Conservation (phyloP, 2,888 invertebrate genomes). For the Cerceris ruficornis region DNA sequence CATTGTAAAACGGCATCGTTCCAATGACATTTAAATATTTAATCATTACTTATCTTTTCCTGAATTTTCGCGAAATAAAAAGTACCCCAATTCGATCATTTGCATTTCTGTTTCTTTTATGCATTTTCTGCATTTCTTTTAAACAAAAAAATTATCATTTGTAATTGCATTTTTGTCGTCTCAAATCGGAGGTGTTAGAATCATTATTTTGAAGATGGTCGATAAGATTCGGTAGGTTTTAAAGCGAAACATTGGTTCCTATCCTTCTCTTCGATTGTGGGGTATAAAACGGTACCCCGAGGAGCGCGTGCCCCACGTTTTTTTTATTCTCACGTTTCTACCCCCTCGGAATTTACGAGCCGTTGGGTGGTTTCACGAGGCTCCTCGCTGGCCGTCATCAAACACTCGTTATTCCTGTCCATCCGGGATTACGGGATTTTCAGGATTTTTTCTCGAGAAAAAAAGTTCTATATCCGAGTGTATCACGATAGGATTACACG, state of each 20-base stretch:
- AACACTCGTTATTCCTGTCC: conserved; percentile 80
- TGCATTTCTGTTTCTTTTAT: too few relatives aligned
- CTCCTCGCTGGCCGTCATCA: conserved; percentile 75
- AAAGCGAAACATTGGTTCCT: conserved; percentile 23
- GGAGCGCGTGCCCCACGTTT: conserved; percentile 75
- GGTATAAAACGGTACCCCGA: conserved; percentile 66
- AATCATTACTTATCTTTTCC: too few relatives aligned
- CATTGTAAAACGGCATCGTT: neutral
- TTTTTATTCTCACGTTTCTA: conserved; percentile 67
- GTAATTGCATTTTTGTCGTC: too few relatives aligned
- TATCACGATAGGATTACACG: conserved; percentile 79
- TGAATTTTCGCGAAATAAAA: too few relatives aligned
- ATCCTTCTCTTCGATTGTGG: conserved; percentile 55
- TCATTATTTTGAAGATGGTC: too few relatives aligned
- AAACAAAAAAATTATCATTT: too few relatives aligned
- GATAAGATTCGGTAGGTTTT: conserved; percentile 13
- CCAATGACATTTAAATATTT: too few relatives aligned
- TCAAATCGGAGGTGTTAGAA: too few relatives aligned
- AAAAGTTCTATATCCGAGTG: conserved; percentile 74
- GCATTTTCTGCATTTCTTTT: too few relatives aligned
- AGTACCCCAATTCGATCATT: too few relatives aligned
- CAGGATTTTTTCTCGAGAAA: conserved; percentile 69
- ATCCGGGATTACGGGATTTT: conserved; percentile 78
- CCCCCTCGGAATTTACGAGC: conserved; percentile 61
- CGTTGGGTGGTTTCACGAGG: conserved; percentile 68